A percentile compares a stretch with the other conserved stretches of the same genome.
Conservation (phyloP, 1,140 invertebrate species). For the Zophobas atratus region DNA sequence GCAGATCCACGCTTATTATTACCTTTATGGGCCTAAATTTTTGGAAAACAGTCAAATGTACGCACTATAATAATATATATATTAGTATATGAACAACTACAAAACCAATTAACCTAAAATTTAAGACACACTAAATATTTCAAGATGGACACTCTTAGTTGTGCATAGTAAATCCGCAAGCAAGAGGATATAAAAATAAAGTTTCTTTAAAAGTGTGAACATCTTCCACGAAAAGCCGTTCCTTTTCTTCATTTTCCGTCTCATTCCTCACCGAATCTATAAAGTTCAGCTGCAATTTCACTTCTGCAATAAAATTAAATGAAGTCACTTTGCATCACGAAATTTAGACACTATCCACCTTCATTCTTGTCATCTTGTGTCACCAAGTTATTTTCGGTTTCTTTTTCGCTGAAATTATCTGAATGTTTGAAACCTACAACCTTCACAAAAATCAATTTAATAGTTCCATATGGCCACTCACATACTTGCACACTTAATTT, state of each 20-base stretch:
- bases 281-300: constrained; percentile 9
- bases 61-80: too few species aligned
- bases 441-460: neutral
- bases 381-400: neutral
- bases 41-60: too few species aligned
- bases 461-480: neutral
- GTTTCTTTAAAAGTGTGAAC: constrained; percentile 1
- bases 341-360: neutral
- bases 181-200: constrained; percentile 1
- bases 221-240: neutral
- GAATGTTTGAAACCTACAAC: neutral
- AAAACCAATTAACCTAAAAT: too few species aligned
- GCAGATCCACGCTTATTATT: too few species aligned
- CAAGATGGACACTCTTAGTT: neutral
- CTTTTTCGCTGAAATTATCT: neutral
- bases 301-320: neutral
- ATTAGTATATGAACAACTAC: too few species aligned
- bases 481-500: constrained; percentile 75
- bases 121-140: too few species aligned
- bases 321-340: too few species aligned
- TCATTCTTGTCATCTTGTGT: neutral
- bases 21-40: too few species aligned
- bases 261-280: neutral
- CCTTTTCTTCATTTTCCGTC: neutral
- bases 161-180: neutral